Base-by-base conservation (phyloP, 2,113 vertebrate species). In the Callorhinus ursinus region DNA sequence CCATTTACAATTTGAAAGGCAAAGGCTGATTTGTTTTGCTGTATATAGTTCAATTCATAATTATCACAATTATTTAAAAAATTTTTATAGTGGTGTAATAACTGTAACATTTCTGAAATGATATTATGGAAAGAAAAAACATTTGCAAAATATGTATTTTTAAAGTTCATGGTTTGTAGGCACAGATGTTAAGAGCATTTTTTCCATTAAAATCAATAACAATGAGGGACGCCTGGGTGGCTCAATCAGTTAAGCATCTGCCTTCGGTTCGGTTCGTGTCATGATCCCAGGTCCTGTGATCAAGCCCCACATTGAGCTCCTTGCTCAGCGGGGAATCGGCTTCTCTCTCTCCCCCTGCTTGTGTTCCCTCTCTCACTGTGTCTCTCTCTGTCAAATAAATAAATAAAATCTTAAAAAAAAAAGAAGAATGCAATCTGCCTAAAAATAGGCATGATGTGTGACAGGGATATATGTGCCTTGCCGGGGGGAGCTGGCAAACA, bases 111-210 rank as follows among this genome's bases (percentile, higher is more conserved):
- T 95, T 96, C 76, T 97, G 82, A 96, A 94, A 93, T 97, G 67
- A 96, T 97, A 90, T 46, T 92, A 53, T 96, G 88, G 96, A 91
- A 98, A 97, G 84, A 96, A 97, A 97, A 86, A 76, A 46, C 96
- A 67, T 95, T 97, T 95, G 93, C 95, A 97, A 97, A 98, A 95
- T 93, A 93, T 97, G 96, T 98, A 98, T 98, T 98, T 98, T 98
- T 97, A 96, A 98, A 98, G 92, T 97, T 96, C 88, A 94, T 94
- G 96, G 82, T 97, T 98, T 98, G 93, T 97, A 98, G 98, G 96
- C 94, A 96, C 96, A 98, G 96, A 96, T 98, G 97, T 97, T 97
- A 98, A 98, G 96, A 97, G 79, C 93, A 96, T 96, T 98, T 97
- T 98, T 98, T 96, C 92, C 90, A 97, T 98, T 98, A 98, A 97